These are phyloP conservation scores for Polypterus senegalus DNA, from an alignment of 2,113 vertebrate genomes.

Conservation along the genomic window DNA sequence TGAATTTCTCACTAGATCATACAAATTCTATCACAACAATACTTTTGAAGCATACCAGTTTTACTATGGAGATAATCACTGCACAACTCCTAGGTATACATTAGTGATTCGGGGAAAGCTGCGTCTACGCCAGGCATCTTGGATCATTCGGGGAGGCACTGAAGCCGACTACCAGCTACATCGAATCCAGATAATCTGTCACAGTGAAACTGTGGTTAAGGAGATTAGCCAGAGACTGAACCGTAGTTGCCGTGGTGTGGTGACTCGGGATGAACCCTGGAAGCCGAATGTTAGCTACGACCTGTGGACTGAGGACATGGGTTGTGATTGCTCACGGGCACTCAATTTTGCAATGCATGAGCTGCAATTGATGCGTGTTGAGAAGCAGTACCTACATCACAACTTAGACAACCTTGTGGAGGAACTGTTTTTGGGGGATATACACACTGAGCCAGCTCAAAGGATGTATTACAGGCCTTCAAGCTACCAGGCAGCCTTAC, in stretches of 20 bases:
- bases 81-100: conserved; percentile 63
- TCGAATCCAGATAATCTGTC: conserved; percentile 63
- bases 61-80: conserved; percentile 67
- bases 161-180: conserved; percentile 86
- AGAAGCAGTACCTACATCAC: conserved; percentile 83
- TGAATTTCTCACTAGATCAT: conserved; percentile 90
- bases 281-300: conserved; percentile 57
- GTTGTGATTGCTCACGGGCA: conserved; percentile 66
- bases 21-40: conserved; percentile 79
- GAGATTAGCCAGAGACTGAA: conserved; percentile 63
- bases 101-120: conserved; percentile 70
- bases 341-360: conserved; percentile 92
- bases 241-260: conserved; percentile 55
- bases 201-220: conserved; percentile 53
- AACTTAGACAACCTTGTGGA: conserved; percentile 81
- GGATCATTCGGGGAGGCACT: conserved; percentile 88
- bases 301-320: conserved; percentile 68
- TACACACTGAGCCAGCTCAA: conserved; percentile 76
- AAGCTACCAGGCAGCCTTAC: conserved; percentile 83
- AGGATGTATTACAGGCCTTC: conserved; percentile 84
- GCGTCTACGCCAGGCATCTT: conserved; percentile 80
- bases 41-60: conserved; percentile 77
- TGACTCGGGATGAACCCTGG: conserved; percentile 46
- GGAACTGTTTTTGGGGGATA: conserved; percentile 85
- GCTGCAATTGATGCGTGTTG: conserved; percentile 81